Evolutionary conservation across 2,797 vertebrate species (phyloP).

Genomic region (Orestias chungarensis): DNA sequence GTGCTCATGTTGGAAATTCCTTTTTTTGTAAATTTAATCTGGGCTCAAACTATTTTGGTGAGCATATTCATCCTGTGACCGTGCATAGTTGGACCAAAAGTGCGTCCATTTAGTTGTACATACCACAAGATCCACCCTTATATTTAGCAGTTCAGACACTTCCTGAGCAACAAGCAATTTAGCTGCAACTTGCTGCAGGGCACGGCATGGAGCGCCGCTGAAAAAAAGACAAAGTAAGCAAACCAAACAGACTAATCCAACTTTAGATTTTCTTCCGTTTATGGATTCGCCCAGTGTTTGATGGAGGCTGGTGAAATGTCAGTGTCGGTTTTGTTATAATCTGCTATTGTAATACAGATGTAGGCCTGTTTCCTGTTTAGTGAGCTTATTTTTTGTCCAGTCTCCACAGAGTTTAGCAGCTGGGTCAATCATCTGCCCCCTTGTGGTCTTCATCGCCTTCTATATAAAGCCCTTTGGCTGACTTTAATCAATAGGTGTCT

Average conservation of each 20-base stretch:
- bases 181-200: constrained; percentile 47
- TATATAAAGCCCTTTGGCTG: constrained; percentile 24
- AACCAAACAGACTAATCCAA: constrained; percentile 24
- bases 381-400: constrained; percentile 31
- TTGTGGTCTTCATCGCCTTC: constrained; percentile 31
- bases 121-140: constrained; percentile 26
- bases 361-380: constrained; percentile 58
- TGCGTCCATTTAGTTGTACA: background rate
- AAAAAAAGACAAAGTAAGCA: background rate
- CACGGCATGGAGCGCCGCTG: constrained; percentile 34
- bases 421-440: constrained; percentile 31
- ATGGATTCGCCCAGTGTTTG: background rate
- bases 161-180: constrained; percentile 54
- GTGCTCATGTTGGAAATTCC: background rate
- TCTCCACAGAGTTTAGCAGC: constrained; percentile 22
- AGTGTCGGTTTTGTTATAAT: constrained; percentile 6
- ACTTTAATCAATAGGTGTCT: constrained; percentile 22
- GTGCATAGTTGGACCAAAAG: constrained; percentile 6
- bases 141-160: constrained; percentile 53
- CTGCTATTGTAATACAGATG: constrained; percentile 22
- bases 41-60: background rate
- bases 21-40: background rate
- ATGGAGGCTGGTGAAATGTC: constrained; percentile 2
- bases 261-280: background rate
- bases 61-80: background rate